Conservation (phyloP, 2,113 vertebrate genomes). For the Nothoprocta perdicaria region DNA sequence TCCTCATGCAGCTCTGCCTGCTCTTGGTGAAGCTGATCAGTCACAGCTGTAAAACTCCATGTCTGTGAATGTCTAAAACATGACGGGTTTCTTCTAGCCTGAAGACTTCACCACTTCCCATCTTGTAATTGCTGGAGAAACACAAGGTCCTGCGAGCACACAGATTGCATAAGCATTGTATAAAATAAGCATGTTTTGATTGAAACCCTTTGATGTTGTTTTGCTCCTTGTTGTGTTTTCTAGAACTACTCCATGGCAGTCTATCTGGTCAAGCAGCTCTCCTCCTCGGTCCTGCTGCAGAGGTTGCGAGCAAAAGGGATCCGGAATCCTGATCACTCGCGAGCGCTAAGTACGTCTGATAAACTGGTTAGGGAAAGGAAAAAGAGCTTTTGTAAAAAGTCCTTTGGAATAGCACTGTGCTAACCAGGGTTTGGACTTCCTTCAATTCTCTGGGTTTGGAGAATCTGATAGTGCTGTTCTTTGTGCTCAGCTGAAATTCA, state of each 20-base stretch:
- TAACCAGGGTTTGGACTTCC: conserved; percentile 30
- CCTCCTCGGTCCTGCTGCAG: conserved; percentile 93
- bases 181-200: conserved; percentile 1
- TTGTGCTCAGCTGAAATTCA: conserved; percentile 55
- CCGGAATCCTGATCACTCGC: conserved; percentile 97
- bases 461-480: conserved; percentile 56
- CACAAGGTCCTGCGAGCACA: background rate
- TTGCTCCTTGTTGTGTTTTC: conserved; percentile 7
- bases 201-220: background rate
- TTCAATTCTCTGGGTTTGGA: conserved; percentile 38
- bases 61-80: background rate
- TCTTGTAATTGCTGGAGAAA: background rate
- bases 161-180: background rate
- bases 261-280: conserved; percentile 97
- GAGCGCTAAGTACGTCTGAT: conserved; percentile 91
- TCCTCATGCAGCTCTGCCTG: background rate
- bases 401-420: background rate
- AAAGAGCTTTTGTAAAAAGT: background rate
- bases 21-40: background rate
- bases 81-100: background rate
- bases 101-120: background rate
- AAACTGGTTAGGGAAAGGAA: background rate
- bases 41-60: background rate
- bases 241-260: conserved; percentile 99
- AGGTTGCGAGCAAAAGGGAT: conserved; percentile 97